Conservation (phyloP, 2,113 vertebrate genomes). For the Ceratotherium simum region DNA sequence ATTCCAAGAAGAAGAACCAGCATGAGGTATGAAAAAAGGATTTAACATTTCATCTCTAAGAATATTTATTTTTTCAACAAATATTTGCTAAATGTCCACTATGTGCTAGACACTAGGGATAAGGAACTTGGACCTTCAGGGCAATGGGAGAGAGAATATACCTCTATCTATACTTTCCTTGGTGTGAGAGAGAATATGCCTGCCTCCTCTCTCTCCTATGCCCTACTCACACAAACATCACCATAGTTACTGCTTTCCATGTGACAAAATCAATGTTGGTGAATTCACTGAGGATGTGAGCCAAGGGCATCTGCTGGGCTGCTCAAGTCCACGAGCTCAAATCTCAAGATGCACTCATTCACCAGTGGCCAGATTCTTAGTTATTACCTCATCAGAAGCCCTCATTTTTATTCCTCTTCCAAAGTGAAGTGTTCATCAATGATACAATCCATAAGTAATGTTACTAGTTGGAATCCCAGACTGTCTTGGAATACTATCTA, state of each 20-base stretch:
- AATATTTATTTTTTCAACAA: conserved; percentile 28
- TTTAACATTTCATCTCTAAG: neutral
- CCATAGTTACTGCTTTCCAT: neutral
- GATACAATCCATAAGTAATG: neutral
- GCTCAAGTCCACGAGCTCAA: neutral
- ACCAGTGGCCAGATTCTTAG: neutral
- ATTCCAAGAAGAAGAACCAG: conserved; percentile 33
- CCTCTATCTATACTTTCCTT: neutral
- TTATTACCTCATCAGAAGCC: neutral
- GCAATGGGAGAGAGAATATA: neutral
- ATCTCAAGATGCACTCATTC: neutral
- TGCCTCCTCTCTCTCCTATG: neutral
- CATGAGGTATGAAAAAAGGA: neutral
- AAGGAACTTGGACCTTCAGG: neutral
- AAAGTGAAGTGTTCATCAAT: neutral
- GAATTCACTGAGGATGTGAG: neutral
- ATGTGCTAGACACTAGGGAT: neutral
- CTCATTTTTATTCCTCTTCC: neutral
- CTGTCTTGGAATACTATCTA: neutral
- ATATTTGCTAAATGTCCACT: neutral
- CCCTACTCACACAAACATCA: neutral
- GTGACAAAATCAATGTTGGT: neutral
- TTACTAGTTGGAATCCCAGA: neutral
- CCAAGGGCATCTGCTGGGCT: neutral
- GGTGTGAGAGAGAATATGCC: neutral